Conservation (phyloP, 2,797 vertebrate species). For the Silurus lanzhouensis region DNA sequence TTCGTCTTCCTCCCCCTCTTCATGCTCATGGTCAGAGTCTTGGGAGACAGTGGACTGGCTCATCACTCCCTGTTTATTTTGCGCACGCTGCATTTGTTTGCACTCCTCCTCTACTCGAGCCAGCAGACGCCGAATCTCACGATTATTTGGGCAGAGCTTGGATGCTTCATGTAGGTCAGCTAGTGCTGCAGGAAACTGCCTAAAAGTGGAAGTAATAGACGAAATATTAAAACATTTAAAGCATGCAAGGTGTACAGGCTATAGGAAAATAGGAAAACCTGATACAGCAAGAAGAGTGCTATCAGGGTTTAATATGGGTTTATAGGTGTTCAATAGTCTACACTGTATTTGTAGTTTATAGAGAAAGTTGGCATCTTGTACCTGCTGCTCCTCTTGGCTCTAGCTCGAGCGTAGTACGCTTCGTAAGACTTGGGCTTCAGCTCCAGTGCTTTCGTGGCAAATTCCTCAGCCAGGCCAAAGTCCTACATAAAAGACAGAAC, state of each 20-base stretch:
- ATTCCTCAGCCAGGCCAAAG: conserved; percentile 98
- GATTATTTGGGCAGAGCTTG: conserved; percentile 90
- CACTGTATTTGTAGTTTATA: not conserved
- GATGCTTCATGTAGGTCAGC: conserved; percentile 89
- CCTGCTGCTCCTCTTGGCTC: conserved; percentile 99
- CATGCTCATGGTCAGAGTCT: conserved; percentile 83
- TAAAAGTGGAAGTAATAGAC: conserved; percentile 54
- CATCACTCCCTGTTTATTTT: conserved; percentile 76
- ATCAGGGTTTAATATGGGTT: not conserved
- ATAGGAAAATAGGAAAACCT: not conserved
- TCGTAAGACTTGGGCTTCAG: conserved; percentile 96
- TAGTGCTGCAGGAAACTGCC: conserved; percentile 90
- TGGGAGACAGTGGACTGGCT: conserved; percentile 63
- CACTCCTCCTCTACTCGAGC: conserved; percentile 94
- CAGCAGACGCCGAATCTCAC: conserved; percentile 89
- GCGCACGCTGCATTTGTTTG: conserved; percentile 88
- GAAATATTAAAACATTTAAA: not conserved
- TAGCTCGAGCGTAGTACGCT: conserved; percentile 94
- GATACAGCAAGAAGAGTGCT: not conserved
- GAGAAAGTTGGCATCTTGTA: conserved; percentile 60
- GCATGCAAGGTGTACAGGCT: not conserved
- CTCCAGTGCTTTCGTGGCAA: conserved; percentile 95
- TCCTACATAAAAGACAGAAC: conserved; percentile 75
- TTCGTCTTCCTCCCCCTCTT: conserved; percentile 71
- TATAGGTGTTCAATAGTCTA: not conserved